phyloP scores from a whole-genome alignment of 2,797 vertebrate genomes.

The Scleropages formosus region DNA sequence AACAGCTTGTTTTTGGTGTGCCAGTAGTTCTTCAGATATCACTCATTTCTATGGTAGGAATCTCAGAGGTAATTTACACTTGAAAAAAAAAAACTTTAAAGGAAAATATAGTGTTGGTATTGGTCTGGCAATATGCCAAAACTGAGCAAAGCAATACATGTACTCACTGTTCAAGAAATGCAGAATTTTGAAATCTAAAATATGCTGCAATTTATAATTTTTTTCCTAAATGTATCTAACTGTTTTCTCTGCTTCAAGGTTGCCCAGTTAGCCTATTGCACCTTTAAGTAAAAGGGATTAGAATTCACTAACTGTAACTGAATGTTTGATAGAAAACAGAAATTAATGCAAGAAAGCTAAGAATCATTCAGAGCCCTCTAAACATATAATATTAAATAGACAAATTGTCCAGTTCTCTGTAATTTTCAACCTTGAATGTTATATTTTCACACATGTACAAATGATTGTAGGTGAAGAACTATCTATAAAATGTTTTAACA shows the following conservation, averaged over 20 bases:
- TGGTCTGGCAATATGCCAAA: not conserved
- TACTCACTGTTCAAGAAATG: not conserved
- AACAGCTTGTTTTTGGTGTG: not conserved
- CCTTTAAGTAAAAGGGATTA: not conserved
- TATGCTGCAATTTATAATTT: too few species aligned
- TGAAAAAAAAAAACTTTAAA: not conserved
- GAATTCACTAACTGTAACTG: not conserved
- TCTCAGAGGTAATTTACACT: not conserved
- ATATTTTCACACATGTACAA: not conserved
- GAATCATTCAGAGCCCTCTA: not conserved
- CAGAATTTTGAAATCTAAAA: too few species aligned
- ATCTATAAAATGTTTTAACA: slow-evolving; percentile 3
- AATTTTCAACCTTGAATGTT: not conserved
- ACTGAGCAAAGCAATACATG: not conserved
- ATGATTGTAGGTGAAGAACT: not conserved
- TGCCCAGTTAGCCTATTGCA: too few species aligned
- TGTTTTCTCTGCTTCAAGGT: too few species aligned
- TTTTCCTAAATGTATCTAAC: too few species aligned
- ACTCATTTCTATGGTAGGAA: not conserved
- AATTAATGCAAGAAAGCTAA: not conserved
- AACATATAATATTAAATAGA: not conserved
- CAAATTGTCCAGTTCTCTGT: not conserved
- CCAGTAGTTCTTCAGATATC: slow-evolving; percentile 7
- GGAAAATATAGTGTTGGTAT: not conserved
- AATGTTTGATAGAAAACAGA: slow-evolving; percentile 7